Evolutionary conservation across 2,888 invertebrate genomes (phyloP).

Genomic region (Drosophila monieri): DNA sequence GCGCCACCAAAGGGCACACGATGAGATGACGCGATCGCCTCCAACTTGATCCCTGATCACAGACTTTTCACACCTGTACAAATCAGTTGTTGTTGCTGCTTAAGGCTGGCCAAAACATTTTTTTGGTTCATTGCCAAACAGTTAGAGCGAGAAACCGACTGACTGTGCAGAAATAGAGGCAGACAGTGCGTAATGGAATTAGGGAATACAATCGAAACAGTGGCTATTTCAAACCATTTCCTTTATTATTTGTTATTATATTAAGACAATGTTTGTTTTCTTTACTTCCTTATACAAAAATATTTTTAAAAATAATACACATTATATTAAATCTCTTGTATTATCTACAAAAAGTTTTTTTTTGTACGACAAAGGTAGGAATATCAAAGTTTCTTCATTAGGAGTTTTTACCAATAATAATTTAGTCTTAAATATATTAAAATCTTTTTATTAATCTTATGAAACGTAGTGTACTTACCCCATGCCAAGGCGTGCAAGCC

Average conservation of each 20-base stretch:
- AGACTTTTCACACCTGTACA: conserved; percentile 79
- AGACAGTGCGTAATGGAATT: conserved; percentile 12
- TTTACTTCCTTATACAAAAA: background rate
- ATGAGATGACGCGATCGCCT: conserved; percentile 26
- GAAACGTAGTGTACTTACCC: conserved; percentile 4
- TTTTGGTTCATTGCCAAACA: conserved; percentile 77
- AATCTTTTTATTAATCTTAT: background rate
- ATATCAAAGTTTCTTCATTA: background rate
- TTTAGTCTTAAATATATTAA: background rate
- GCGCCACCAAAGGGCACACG: conserved; percentile 45
- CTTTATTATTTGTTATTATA: background rate
- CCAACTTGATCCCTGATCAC: conserved; percentile 60
- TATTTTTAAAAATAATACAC: too few relatives aligned
- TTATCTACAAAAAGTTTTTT: background rate
- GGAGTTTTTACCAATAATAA: background rate
- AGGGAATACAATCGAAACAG: background rate
- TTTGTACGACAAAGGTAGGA: background rate
- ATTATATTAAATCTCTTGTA: background rate
- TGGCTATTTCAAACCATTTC: background rate
- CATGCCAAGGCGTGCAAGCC: conserved; percentile 42
- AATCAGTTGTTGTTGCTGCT: conserved; percentile 47
- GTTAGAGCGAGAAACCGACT: conserved; percentile 31
- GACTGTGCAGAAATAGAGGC: conserved; percentile 23
- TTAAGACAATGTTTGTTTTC: background rate
- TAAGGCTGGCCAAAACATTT: conserved; percentile 34